These are phyloP conservation scores for Macropis europaea DNA, from an alignment of 2,888 invertebrate species.

Conservation along the genomic window DNA sequence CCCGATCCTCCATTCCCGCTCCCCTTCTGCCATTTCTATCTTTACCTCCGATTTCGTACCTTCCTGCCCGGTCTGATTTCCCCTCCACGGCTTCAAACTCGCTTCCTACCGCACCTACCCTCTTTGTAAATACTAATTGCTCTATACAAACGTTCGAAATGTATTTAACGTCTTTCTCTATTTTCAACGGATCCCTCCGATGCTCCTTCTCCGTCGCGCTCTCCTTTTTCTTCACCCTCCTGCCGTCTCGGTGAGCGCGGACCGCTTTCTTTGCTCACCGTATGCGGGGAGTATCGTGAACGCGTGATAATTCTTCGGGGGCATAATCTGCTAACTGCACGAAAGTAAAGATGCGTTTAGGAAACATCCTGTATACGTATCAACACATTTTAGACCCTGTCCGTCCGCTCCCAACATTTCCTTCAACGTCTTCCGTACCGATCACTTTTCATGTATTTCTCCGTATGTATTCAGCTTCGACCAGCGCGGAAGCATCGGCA, in stretches of 20 bases:
- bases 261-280: too few species aligned
- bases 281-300: too few species aligned
- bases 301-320: too few species aligned
- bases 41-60: constrained; percentile 41
- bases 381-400: too few species aligned
- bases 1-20: constrained; percentile 14
- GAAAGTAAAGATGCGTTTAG: too few species aligned
- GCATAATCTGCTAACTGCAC: too few species aligned
- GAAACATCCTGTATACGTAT: too few species aligned
- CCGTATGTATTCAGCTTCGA: too few species aligned
- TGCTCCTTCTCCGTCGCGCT: neutral
- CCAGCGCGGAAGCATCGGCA: too few species aligned
- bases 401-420: too few species aligned
- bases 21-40: constrained; percentile 32
- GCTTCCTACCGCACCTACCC: constrained; percentile 62
- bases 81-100: constrained; percentile 41
- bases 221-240: neutral
- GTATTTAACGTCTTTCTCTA: constrained; percentile 70
- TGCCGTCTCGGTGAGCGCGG: constrained; percentile 3
- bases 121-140: constrained; percentile 77
- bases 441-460: too few species aligned
- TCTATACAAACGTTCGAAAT: constrained; percentile 73
- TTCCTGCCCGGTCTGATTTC: constrained; percentile 33
- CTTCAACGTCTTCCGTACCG: too few species aligned
- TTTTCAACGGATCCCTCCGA: constrained; percentile 56